These are phyloP conservation scores for Aphaenogaster rudis DNA, from an alignment of 1,140 invertebrate genomes.

Conservation along the genomic window DNA sequence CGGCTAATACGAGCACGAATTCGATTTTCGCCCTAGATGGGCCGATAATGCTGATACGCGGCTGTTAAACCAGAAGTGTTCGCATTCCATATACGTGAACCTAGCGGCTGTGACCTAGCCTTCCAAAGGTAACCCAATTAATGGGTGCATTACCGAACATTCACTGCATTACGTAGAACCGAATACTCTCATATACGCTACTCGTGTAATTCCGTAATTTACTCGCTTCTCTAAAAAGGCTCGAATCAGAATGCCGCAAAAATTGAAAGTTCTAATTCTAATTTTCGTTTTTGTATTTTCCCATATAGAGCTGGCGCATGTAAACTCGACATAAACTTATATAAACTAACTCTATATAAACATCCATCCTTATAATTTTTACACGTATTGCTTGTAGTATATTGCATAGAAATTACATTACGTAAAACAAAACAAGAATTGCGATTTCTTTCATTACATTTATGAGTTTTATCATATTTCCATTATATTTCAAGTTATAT, in stretches of 20 bases:
- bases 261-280: background rate
- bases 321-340: background rate
- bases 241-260: background rate
- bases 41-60: slow-evolving; percentile 74
- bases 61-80: slow-evolving; percentile 73
- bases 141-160: slow-evolving; percentile 77
- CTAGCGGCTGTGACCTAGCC: slow-evolving; percentile 60
- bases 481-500: background rate
- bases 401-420: background rate
- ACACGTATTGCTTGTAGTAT: background rate
- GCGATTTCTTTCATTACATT: background rate
- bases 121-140: slow-evolving; percentile 77
- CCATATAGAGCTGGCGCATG: background rate
- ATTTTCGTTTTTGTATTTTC: background rate
- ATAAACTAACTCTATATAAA: no score
- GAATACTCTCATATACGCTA: slow-evolving; percentile 49
- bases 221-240: background rate
- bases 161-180: slow-evolving; percentile 69
- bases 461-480: background rate
- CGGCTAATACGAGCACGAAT: slow-evolving; percentile 71
- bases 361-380: background rate
- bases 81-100: slow-evolving; percentile 65
- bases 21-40: slow-evolving; percentile 74
- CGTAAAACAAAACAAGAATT: background rate
- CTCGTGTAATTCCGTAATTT: slow-evolving; percentile 24